These are phyloP conservation scores for Phylloscopus trochilus DNA, from an alignment of 2,113 vertebrate species.

Conservation along the genomic window DNA sequence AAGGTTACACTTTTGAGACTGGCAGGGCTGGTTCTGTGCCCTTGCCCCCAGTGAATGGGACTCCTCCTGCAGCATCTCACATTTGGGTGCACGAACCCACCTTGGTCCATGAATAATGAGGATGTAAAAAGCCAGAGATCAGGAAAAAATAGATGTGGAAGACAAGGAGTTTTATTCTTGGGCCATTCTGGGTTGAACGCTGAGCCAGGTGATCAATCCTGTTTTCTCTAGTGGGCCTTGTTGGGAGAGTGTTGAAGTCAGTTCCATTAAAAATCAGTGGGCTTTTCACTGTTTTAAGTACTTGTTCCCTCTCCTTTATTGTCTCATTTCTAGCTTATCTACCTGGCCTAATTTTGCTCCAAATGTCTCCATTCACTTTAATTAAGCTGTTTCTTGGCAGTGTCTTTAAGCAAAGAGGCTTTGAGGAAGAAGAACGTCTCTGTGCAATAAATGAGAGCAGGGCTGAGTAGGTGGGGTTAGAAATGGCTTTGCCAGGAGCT, in stretches of 20 bases:
- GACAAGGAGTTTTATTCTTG: not conserved
- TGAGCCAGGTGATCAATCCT: not conserved
- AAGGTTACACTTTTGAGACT: no score
- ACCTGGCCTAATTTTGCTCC: not conserved
- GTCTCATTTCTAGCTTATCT: slow-evolving; percentile 23
- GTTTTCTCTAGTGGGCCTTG: not conserved
- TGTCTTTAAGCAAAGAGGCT: not conserved
- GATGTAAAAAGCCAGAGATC: not conserved
- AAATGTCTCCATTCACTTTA: not conserved
- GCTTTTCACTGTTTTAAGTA: not conserved
- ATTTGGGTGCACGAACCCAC: fast-evolving
- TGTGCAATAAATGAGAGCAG: not conserved
- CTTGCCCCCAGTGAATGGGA: fast-evolving
- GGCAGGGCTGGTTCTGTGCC: fast-evolving
- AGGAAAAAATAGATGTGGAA: not conserved
- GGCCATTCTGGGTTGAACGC: fast-evolving
- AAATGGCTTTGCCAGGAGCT: not conserved
- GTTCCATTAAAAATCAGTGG: not conserved
- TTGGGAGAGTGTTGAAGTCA: not conserved
- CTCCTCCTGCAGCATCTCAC: not conserved
- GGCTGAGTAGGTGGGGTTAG: not conserved
- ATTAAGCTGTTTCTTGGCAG: slow-evolving; percentile 1
- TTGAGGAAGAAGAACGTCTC: not conserved
- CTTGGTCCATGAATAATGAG: not conserved
- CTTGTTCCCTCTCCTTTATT: not conserved